A percentile compares a stretch with the other conserved stretches of the same genome.
phyloP scores from a whole-genome alignment of 1,140 invertebrate species.

The Lucilia cuprina region DNA sequence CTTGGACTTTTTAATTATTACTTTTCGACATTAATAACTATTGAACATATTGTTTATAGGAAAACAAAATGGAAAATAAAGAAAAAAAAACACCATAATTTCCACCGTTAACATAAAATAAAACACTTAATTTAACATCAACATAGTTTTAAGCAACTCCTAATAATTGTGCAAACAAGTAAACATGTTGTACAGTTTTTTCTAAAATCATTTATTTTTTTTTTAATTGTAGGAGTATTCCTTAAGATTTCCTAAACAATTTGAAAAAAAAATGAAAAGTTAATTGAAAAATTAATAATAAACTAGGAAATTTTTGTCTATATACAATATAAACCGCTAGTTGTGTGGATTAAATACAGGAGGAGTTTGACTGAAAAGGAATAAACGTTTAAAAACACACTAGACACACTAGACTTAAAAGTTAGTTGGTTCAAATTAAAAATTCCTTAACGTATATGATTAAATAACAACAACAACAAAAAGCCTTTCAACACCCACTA shows the following conservation, averaged over 20 bases:
- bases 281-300: slow-evolving; percentile 18
- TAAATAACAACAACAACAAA: background rate
- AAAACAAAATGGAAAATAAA: background rate
- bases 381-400: background rate
- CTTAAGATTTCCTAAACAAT: background rate
- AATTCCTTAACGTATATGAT: background rate
- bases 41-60: background rate
- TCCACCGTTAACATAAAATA: background rate
- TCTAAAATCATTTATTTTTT: background rate
- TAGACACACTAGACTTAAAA: background rate
- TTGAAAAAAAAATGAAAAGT: background rate
- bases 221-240: background rate
- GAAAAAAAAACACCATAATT: background rate
- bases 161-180: background rate
- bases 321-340: background rate
- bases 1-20: background rate
- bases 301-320: background rate
- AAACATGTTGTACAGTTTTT: background rate
- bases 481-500: slow-evolving; percentile 16
- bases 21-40: background rate
- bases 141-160: background rate
- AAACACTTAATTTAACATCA: background rate
- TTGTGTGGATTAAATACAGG: background rate
- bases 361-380: background rate
- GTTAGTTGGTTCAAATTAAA: background rate